phyloP scores from a whole-genome alignment of 1,140 invertebrate species.

The Hetaerina americana region DNA sequence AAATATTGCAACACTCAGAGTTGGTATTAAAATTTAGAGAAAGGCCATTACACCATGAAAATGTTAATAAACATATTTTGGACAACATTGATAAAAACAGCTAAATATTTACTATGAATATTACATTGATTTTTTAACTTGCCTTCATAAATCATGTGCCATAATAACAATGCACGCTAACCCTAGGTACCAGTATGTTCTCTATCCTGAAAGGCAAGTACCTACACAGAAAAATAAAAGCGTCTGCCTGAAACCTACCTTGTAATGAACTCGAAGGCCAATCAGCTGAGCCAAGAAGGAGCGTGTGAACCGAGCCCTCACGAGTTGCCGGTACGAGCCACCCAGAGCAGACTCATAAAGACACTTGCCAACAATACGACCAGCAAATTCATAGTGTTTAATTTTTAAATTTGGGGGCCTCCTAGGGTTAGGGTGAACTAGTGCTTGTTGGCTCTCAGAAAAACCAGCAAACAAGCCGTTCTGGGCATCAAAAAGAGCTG shows the following conservation, averaged over 20 bases:
- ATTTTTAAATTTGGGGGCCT: constrained; percentile 60
- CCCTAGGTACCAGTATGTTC: too few relatives aligned
- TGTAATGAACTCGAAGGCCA: constrained; percentile 82
- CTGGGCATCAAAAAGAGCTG: constrained; percentile 69
- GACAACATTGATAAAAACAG: too few relatives aligned
- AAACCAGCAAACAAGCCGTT: constrained; percentile 73
- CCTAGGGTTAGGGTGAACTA: constrained; percentile 80
- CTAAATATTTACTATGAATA: too few relatives aligned
- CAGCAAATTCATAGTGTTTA: constrained; percentile 87
- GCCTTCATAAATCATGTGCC: too few relatives aligned
- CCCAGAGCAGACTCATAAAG: constrained; percentile 83
- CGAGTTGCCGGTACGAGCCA: constrained; percentile 72
- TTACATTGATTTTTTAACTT: too few relatives aligned
- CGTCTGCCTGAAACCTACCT: constrained; percentile 33
- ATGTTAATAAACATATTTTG: too few relatives aligned
- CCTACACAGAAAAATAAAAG: too few relatives aligned
- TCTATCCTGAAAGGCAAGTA: too few relatives aligned
- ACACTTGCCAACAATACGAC: constrained; percentile 87
- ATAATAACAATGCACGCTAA: too few relatives aligned
- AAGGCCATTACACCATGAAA: too few relatives aligned
- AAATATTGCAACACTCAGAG: too few relatives aligned
- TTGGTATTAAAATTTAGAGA: too few relatives aligned
- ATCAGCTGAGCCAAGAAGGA: constrained; percentile 92
- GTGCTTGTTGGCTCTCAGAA: constrained; percentile 65
- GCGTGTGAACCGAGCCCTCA: constrained; percentile 76